Evolutionary conservation across 2,113 vertebrate species (phyloP), one percentile per base, ranked within the genome.

Genomic region (Bubalus kerabau): DNA sequence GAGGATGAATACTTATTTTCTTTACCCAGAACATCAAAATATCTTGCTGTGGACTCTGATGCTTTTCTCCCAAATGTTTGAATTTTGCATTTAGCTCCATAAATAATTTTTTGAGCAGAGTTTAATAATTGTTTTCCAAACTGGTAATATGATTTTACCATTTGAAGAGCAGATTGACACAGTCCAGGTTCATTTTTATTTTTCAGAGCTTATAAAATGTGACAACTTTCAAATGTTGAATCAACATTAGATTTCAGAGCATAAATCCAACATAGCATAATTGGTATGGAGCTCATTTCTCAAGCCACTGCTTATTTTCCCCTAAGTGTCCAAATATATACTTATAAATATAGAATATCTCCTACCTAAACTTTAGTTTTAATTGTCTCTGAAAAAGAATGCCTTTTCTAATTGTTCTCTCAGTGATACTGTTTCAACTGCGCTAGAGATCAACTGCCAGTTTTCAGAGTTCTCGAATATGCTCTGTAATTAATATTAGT

Each of bases 111-210:
- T 90, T 81, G 43, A 52, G n/a, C 48, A 28, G 87, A 74, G 40
- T 76, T 97, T 46, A 76, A 43, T 86, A 91, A 94, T 46, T 95
- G 30, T 56, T 95, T 96, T 83, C 93, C 87, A 17, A 81, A 82
- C 36, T 97, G 54, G 43, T 43, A 93, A 50, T 74, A 60, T n/a
- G 52, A 97, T 71, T 52, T 90, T 94, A 95, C n/a, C 30, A 57
- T 46, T 78, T 54, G 28, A 90, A 74, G 85, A 97, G 10, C 71
- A 97, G 60, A 94, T 46, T 84, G 50, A 95, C 48, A 92, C 59
- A 71, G 56, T 54, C 32, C 56, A 36, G 48, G 43, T 32, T 87
- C 74, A 40, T 50, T 96, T 95, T 94, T 90, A 57, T 83, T 96
- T 90, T 89, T 59, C 43, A 59, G 59, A 40, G 21, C 56, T 95